Conservation (phyloP, 2,113 vertebrate genomes). For the Neolamprologus brichardi region DNA sequence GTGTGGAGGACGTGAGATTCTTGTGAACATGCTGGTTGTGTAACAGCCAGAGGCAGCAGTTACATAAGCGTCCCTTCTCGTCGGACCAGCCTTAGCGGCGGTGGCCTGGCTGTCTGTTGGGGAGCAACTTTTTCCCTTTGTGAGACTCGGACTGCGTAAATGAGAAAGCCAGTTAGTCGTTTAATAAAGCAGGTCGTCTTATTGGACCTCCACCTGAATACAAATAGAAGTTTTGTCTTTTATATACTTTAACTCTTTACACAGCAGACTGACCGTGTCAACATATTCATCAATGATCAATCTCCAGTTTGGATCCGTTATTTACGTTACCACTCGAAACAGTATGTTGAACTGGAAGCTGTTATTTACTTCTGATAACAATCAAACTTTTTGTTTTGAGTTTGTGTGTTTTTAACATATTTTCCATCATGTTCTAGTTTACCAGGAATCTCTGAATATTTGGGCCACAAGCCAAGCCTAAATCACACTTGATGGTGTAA, state of each 20-base stretch:
- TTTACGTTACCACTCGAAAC: not conserved
- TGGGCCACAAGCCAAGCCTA: not conserved
- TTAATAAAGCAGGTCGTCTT: not conserved
- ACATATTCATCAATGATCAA: not conserved
- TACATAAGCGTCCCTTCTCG: conserved; percentile 58
- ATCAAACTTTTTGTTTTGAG: not conserved
- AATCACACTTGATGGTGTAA: not conserved
- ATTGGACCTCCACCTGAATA: not conserved
- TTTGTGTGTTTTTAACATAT: not conserved
- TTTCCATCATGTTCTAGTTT: not conserved
- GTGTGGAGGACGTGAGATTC: conserved; percentile 34
- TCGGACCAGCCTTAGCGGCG: conserved; percentile 22
- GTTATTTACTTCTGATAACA: not conserved
- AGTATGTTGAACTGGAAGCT: not conserved
- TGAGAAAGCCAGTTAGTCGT: not conserved
- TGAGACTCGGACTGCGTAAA: not conserved
- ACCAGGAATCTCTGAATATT: not conserved
- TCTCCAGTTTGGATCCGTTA: not conserved
- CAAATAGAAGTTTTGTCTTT: not conserved
- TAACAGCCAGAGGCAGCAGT: conserved; percentile 65
- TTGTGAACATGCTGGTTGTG: conserved; percentile 62
- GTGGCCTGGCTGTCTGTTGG: conserved; percentile 28
- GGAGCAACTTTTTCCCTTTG: conserved; percentile 8
- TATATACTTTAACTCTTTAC: not conserved
- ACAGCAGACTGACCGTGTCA: not conserved